Evolutionary conservation across 2,888 invertebrate genomes (phyloP).

Genomic region (Thera britannica): DNA sequence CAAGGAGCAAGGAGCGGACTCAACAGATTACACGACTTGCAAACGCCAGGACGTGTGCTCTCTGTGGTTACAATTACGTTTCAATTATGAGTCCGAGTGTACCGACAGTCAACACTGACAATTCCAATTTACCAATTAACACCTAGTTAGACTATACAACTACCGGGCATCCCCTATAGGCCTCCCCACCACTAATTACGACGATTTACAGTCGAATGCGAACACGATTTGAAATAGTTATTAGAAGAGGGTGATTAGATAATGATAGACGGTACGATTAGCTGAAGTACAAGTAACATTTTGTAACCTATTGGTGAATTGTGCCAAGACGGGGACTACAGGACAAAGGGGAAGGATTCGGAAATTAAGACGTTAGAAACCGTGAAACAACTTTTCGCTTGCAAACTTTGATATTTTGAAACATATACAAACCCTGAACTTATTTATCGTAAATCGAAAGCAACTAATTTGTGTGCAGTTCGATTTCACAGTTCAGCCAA

Average conservation of each 20-base stretch:
- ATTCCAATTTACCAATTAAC: constrained; percentile 16
- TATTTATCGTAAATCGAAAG: too few species aligned
- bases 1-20: constrained; percentile 55
- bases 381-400: too few species aligned
- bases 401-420: too few species aligned
- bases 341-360: constrained; percentile 6
- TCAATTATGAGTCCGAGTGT: constrained; percentile 24
- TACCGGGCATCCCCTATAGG: not conserved
- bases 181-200: constrained; percentile 1
- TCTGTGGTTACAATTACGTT: constrained; percentile 28
- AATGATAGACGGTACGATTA: constrained; percentile 6
- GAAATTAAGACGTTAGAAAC: constrained; percentile 2
- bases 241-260: constrained; percentile 7
- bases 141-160: not conserved
- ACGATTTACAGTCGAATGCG: constrained; percentile 5
- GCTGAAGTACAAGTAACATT: not conserved
- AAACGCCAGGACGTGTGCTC: constrained; percentile 11
- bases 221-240: constrained; percentile 6
- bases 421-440: too few species aligned
- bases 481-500: too few species aligned
- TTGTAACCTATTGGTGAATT: not conserved
- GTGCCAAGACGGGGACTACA: not conserved
- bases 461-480: too few species aligned
- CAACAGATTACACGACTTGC: constrained; percentile 36
- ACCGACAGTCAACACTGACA: constrained; percentile 11